Conservation (phyloP, 2,797 vertebrate genomes). For the Anableps anableps region DNA sequence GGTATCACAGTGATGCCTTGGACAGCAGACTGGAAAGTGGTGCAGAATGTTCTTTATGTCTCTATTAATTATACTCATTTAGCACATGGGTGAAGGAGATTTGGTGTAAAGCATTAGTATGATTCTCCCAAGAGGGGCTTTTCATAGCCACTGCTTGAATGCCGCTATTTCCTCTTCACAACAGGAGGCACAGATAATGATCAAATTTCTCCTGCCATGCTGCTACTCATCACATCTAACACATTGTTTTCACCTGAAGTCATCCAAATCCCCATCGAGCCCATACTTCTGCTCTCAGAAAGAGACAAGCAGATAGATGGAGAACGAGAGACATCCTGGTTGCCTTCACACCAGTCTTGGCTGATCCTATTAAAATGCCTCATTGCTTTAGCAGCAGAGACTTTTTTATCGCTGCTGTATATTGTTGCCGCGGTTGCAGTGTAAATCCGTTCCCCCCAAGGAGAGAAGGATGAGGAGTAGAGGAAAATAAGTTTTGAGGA, state of each 20-base stretch:
- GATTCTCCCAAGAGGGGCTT: constrained; percentile 39
- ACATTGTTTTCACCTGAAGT: constrained; percentile 71
- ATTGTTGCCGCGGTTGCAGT: constrained; percentile 72
- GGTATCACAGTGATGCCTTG: constrained; percentile 25
- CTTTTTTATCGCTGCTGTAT: constrained; percentile 65
- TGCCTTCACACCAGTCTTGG: constrained; percentile 65
- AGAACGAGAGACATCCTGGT: constrained; percentile 45
- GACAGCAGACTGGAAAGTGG: constrained; percentile 27
- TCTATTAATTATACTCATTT: constrained; percentile 33
- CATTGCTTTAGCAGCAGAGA: constrained; percentile 75
- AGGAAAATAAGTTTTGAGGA: constrained; percentile 73
- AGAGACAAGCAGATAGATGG: constrained; percentile 43
- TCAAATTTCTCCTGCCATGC: constrained; percentile 43
- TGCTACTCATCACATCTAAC: constrained; percentile 52
- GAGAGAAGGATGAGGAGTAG: constrained; percentile 63
- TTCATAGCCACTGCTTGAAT: constrained; percentile 41
- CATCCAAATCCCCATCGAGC: constrained; percentile 66
- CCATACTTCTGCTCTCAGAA: constrained; percentile 60
- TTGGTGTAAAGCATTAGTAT: constrained; percentile 30
- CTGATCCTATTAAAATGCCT: constrained; percentile 79
- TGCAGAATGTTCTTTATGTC: constrained; percentile 27
- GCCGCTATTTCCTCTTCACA: constrained; percentile 35
- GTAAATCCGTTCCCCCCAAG: constrained; percentile 67
- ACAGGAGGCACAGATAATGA: constrained; percentile 64
- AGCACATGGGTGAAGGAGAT: constrained; percentile 24